Percentiles rank a stretch among this genome's conserved stretches.
These are phyloP conservation scores for Tragopan temminckii DNA, from an alignment of 2,797 vertebrate species.

Conservation along the genomic window DNA sequence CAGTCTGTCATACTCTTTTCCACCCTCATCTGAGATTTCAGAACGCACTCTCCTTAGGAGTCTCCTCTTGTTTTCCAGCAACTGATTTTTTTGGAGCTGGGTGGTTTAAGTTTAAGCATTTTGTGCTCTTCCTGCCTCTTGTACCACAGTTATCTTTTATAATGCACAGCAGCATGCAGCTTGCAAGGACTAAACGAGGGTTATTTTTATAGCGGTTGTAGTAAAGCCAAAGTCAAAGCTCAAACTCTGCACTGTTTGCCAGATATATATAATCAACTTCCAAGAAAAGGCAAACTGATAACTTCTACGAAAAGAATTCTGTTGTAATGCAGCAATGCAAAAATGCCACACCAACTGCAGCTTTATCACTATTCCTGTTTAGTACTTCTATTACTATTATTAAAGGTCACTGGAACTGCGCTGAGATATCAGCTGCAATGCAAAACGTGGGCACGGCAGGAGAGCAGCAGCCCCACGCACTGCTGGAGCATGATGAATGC, in stretches of 20 bases:
- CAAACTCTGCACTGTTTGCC: neutral
- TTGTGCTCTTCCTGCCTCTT: neutral
- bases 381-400: neutral
- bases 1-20: accelerated
- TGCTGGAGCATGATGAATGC: neutral
- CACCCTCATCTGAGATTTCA: neutral
- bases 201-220: neutral
- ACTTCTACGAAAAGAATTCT: neutral
- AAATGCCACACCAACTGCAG: neutral
- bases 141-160: neutral
- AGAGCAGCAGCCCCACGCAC: neutral
- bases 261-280: neutral
- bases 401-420: neutral
- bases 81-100: neutral
- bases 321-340: neutral
- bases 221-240: neutral
- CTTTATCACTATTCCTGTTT: neutral
- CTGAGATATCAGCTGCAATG: neutral
- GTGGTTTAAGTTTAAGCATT: neutral
- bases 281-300: neutral
- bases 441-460: neutral
- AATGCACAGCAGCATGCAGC: neutral
- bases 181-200: neutral
- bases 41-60: neutral
- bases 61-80: neutral